Evolutionary conservation across 2,888 invertebrate genomes (phyloP), one percentile per base, ranked within the genome.

Genomic region (Harpalus rufipes): DNA sequence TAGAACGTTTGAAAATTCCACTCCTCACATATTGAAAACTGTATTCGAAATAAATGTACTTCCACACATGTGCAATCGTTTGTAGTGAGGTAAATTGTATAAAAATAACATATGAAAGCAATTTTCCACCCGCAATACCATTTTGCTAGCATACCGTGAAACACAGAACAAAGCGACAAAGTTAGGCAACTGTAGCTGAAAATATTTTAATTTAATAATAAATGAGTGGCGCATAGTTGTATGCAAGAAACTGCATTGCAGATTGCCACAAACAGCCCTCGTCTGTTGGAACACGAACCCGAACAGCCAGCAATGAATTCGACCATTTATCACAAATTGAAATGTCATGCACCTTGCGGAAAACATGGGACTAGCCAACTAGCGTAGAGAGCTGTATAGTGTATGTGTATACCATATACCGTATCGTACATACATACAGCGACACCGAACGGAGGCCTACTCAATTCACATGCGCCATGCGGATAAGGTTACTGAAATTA

Each of bases 261-360:
- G 78, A 21, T 76, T 72, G 44, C 16, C 12, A 56, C 56, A 44
- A 74, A 76, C 56, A 56, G 72, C 51, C 41, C 44, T 41, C 68
- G 68, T 68, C 41, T 18, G 72, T 41, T 58, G 25, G 14, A 78
- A 78, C 58, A 56, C 78, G 58, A 58, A 78, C 78, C 74, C 74
- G 74, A 78, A 76, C 32, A 32, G 25, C 68, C 39, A 68, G 32
- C 32, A 65, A 74, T 21, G 72, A 74, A 74, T 74, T 74, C 72
- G 80, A 63, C 68, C 65, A 81, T 81, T 81, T 81, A 81, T 81
- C 68, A 81, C 63, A 81, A 63, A 81, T 81, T 81, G 81, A 81
- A 81, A 81, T 81, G 81, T 63, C 81, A 81, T 81, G 81, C 65
- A 65, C 63, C 68, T 81, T 58, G 78, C 78, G 25, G 78, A 58